These are phyloP conservation scores for Rhopalosiphum padi DNA, from an alignment of 1,140 invertebrate species.

Conservation along the genomic window DNA sequence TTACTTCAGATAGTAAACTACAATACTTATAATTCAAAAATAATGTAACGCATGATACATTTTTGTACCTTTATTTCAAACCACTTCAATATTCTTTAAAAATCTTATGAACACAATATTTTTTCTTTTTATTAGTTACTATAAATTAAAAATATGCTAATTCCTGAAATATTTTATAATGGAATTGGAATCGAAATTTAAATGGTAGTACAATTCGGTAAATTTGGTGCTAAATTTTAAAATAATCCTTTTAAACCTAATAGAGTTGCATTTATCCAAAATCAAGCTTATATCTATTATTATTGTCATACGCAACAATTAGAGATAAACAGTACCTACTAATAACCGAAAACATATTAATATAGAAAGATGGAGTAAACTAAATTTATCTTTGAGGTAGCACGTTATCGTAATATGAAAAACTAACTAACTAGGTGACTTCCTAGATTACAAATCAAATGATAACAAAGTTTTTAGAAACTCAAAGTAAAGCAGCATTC, in stretches of 20 bases:
- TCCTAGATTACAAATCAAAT: background rate
- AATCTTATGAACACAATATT: background rate
- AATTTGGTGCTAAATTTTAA: too few relatives aligned
- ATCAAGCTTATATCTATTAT: too few relatives aligned
- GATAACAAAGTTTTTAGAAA: background rate
- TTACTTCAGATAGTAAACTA: background rate
- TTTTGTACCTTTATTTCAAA: background rate
- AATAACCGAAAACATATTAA: too few relatives aligned
- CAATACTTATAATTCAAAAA: background rate
- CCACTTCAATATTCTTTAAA: background rate
- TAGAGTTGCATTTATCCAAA: too few relatives aligned
- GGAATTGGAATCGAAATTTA: background rate
- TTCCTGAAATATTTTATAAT: background rate
- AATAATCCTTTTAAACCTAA: too few relatives aligned
- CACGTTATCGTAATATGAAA: background rate
- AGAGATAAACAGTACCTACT: too few relatives aligned
- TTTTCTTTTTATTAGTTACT: background rate
- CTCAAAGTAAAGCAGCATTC: background rate
- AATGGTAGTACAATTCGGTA: background rate
- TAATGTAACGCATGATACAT: background rate
- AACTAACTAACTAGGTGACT: background rate
- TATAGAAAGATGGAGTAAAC: background rate
- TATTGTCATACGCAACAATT: too few relatives aligned
- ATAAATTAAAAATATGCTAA: background rate
- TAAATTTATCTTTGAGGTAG: background rate